A percentile compares a stretch with the other conserved stretches of the same genome.
Conservation (phyloP, 1,140 invertebrate genomes). For the Rhyacophila brunnea region DNA sequence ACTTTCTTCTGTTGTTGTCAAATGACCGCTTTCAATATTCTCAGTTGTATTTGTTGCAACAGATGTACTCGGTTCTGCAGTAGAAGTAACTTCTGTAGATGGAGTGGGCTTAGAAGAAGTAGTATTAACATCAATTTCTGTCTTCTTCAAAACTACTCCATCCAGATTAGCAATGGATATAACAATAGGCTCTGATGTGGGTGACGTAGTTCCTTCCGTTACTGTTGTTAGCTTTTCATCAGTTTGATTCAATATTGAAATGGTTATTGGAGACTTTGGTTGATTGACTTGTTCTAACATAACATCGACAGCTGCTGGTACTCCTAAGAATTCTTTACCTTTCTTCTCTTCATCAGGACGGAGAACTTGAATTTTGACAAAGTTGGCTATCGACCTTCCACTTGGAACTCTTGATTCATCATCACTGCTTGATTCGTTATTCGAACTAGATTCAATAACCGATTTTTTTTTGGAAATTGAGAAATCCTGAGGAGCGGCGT, state of each 20-base stretch:
- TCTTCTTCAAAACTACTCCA: conserved; percentile 40
- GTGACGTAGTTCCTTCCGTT: conserved; percentile 3
- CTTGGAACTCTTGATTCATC: conserved; percentile 15
- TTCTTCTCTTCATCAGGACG: conserved; percentile 41
- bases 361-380: conserved; percentile 42
- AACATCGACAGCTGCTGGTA: conserved; percentile 37
- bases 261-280: conserved; percentile 40
- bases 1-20: conserved; percentile 15
- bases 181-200: conserved; percentile 39
- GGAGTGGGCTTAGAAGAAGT: conserved; percentile 21
- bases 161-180: conserved; percentile 49
- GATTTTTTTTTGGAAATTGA: conserved; percentile 10
- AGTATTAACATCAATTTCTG: conserved; percentile 39
- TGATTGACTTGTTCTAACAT: conserved; percentile 18
- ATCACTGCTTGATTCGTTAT: conserved; percentile 1
- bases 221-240: conserved; percentile 18
- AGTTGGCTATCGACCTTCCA: conserved; percentile 37
- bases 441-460: not conserved
- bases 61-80: conserved; percentile 37
- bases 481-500: conserved; percentile 40
- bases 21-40: conserved; percentile 10
- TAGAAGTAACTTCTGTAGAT: conserved; percentile 30
- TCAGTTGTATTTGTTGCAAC: conserved; percentile 22
- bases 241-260: conserved; percentile 40
- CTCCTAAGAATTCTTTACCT: conserved; percentile 46